Conservation (phyloP, 2,888 invertebrate species). For the Standfussiana lucernea region DNA sequence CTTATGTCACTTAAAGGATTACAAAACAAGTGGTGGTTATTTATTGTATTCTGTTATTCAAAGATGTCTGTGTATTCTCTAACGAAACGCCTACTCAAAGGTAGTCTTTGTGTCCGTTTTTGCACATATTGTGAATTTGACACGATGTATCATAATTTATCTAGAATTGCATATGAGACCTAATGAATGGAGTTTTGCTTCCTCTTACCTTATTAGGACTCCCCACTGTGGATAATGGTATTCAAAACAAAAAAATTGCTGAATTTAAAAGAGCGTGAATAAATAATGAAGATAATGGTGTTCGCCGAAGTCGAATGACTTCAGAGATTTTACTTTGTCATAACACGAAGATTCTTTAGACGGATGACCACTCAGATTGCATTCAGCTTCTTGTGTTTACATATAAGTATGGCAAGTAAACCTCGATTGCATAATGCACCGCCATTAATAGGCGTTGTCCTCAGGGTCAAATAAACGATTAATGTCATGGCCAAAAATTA, state of each 20-base stretch:
- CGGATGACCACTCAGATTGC: constrained; percentile 34
- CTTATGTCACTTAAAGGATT: constrained; percentile 25
- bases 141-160: constrained; percentile 48
- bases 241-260: constrained; percentile 18
- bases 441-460: constrained; percentile 57
- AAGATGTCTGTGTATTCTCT: constrained; percentile 28
- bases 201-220: constrained; percentile 43
- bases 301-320: constrained; percentile 11
- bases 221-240: neutral
- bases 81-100: constrained; percentile 32
- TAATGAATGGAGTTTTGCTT: constrained; percentile 37
- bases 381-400: constrained; percentile 54
- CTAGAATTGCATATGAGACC: constrained; percentile 20
- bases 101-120: constrained; percentile 32
- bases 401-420: constrained; percentile 53
- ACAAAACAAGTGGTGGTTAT: constrained; percentile 33
- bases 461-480: constrained; percentile 62
- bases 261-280: constrained; percentile 22
- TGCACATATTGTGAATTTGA: constrained; percentile 48
- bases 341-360: constrained; percentile 32
- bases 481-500: constrained; percentile 61
- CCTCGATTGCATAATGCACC: constrained; percentile 53
- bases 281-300: constrained; percentile 1
- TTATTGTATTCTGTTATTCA: constrained; percentile 36
- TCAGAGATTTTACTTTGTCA: constrained; percentile 11